Conservation (phyloP, 2,113 vertebrate genomes). For the Pantherophis guttatus region DNA sequence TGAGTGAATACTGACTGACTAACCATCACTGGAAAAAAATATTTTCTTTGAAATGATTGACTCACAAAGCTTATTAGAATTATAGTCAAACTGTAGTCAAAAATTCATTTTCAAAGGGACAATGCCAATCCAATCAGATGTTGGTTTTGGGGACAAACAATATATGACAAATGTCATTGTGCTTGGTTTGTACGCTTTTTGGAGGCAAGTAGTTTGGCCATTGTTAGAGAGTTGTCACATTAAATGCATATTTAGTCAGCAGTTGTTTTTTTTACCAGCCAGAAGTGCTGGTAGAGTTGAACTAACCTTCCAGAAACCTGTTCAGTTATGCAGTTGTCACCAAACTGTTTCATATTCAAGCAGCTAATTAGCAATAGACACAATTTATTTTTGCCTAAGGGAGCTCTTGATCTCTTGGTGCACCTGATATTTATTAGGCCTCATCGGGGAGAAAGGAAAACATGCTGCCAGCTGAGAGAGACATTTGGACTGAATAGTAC, state of each 20-base stretch:
- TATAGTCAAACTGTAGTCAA: background rate
- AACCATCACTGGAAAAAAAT: background rate
- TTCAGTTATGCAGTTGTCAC: slow-evolving; percentile 61
- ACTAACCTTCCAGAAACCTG: slow-evolving; percentile 54
- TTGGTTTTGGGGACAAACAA: background rate
- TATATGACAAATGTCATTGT: too few relatives aligned
- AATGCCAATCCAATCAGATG: background rate
- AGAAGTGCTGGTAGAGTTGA: background rate
- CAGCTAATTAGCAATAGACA: slow-evolving; percentile 64
- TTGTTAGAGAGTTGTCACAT: background rate
- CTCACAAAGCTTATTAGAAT: background rate
- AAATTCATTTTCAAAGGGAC: background rate
- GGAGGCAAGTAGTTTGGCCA: background rate
- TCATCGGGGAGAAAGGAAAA: slow-evolving; percentile 55
- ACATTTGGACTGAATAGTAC: slow-evolving; percentile 74
- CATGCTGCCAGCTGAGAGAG: slow-evolving; percentile 71
- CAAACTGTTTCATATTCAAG: slow-evolving; percentile 68
- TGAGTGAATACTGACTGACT: background rate
- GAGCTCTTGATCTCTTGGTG: slow-evolving; percentile 62
- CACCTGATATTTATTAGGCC: slow-evolving; percentile 74
- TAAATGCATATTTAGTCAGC: background rate
- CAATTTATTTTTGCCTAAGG: slow-evolving; percentile 57
- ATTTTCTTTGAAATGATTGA: background rate
- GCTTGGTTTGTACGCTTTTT: background rate
- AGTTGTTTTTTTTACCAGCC: background rate